Evolutionary conservation across 1,140 invertebrate species (phyloP).

Genomic region (Scaptomyza graminum): DNA sequence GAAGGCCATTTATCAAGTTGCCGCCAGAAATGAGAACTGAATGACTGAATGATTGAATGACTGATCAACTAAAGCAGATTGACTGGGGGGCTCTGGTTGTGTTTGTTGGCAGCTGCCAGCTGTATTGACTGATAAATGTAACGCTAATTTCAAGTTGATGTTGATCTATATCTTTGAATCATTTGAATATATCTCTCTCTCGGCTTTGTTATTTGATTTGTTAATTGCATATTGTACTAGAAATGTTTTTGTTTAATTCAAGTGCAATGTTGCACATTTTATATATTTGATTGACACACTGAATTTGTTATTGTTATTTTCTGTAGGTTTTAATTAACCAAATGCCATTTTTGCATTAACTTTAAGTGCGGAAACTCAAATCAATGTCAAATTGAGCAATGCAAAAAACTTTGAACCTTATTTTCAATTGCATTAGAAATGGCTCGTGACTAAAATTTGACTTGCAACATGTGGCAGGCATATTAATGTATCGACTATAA

Average conservation of each 20-base stretch:
- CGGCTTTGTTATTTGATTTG: constrained; percentile 60
- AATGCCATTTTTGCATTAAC: constrained; percentile 51
- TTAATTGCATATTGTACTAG: constrained; percentile 70
- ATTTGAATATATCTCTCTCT: constrained; percentile 26
- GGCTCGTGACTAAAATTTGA: constrained; percentile 7
- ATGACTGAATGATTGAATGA: too few species aligned
- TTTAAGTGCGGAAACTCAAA: constrained; percentile 59
- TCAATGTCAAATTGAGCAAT: constrained; percentile 60
- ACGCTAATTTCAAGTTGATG: constrained; percentile 63
- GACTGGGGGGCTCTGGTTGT: constrained; percentile 37
- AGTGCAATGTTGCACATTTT: constrained; percentile 29
- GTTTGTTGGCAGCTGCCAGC: constrained; percentile 53
- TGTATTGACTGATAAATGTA: constrained; percentile 64
- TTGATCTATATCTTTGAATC: constrained; percentile 2
- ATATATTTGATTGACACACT: constrained; percentile 66
- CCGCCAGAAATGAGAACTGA: constrained; percentile 7
- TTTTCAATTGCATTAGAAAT: neutral
- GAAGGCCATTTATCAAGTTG: constrained; percentile 65
- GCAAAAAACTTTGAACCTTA: constrained; percentile 20
- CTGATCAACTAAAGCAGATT: constrained; percentile 16
- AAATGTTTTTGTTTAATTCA: constrained; percentile 3
- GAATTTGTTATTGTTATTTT: constrained; percentile 48
- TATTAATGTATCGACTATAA: constrained; percentile 29
- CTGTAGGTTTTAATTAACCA: constrained; percentile 71
- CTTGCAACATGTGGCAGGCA: constrained; percentile 32